A percentile compares a stretch with the other conserved stretches of the same genome.
Conservation (phyloP, 2,888 invertebrate genomes). For the Galeopsomyia nigrocyanea region DNA sequence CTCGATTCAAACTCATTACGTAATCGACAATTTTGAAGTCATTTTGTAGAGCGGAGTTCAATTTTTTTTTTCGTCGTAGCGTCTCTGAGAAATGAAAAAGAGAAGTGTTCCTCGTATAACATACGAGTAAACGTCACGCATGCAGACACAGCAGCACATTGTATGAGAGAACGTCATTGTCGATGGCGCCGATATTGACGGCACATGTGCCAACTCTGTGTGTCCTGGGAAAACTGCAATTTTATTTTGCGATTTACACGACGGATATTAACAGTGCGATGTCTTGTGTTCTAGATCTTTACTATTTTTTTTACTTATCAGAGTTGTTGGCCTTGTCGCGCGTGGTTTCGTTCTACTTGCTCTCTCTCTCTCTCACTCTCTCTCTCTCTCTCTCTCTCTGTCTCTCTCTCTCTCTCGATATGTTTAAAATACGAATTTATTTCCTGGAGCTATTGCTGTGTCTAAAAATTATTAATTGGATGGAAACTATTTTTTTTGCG, state of each 20-base stretch:
- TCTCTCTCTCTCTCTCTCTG: no score
- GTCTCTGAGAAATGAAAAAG: constrained; percentile 18
- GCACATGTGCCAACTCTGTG: constrained; percentile 24
- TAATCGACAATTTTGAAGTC: no score
- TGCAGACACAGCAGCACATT: not conserved
- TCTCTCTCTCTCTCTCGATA: no score
- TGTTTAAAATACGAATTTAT: no score
- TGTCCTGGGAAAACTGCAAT: not conserved
- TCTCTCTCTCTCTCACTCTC: no score
- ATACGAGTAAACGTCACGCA: not conserved
- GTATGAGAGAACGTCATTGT: constrained; percentile 31
- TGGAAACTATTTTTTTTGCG: no score
- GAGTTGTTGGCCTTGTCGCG: no score
- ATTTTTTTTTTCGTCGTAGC: constrained; percentile 4
- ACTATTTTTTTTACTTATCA: no score
- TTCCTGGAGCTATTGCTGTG: no score
- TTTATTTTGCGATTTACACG: not conserved
- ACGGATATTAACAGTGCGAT: constrained; percentile 3
- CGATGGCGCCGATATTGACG: constrained; percentile 29
- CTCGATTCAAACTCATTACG: no score
- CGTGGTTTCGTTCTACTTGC: no score
- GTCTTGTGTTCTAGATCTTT: not conserved
- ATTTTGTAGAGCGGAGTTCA: not conserved
- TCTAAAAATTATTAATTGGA: no score
- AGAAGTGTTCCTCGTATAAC: constrained; percentile 1